Evolutionary conservation across 1,140 invertebrate genomes (phyloP).

Genomic region (Drosophila albomicans): DNA sequence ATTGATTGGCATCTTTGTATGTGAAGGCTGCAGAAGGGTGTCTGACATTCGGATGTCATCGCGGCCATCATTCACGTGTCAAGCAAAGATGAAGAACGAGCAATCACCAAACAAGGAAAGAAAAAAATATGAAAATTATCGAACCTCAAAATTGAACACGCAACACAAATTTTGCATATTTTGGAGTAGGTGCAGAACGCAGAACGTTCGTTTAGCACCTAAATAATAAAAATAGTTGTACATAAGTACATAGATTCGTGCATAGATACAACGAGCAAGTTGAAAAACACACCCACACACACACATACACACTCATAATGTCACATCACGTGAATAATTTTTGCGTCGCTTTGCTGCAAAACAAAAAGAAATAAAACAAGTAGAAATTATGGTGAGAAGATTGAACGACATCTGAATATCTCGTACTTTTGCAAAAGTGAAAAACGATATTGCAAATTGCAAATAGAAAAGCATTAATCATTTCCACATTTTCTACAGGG

Average conservation of each 20-base stretch:
- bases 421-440: too few relatives aligned
- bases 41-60: too few relatives aligned
- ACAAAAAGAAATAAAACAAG: background rate
- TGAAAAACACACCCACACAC: background rate
- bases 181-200: conserved; percentile 33
- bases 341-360: background rate
- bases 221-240: conserved; percentile 52
- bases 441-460: too few relatives aligned
- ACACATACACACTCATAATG: background rate
- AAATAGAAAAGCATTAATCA: too few relatives aligned
- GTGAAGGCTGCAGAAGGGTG: too few relatives aligned
- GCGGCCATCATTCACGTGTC: too few relatives aligned
- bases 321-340: conserved; percentile 1
- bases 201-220: conserved; percentile 62
- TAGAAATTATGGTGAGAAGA: too few relatives aligned
- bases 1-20: too few relatives aligned
- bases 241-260: background rate
- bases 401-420: too few relatives aligned
- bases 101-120: background rate
- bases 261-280: background rate
- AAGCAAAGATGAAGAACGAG: too few relatives aligned
- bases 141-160: background rate
- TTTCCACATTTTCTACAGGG: background rate
- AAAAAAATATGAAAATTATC: background rate
- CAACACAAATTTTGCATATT: conserved; percentile 29